A percentile compares a stretch with the other conserved stretches of the same genome.
phyloP scores from a whole-genome alignment of 2,888 invertebrate genomes.

The Pollenia griseotomentosa region DNA sequence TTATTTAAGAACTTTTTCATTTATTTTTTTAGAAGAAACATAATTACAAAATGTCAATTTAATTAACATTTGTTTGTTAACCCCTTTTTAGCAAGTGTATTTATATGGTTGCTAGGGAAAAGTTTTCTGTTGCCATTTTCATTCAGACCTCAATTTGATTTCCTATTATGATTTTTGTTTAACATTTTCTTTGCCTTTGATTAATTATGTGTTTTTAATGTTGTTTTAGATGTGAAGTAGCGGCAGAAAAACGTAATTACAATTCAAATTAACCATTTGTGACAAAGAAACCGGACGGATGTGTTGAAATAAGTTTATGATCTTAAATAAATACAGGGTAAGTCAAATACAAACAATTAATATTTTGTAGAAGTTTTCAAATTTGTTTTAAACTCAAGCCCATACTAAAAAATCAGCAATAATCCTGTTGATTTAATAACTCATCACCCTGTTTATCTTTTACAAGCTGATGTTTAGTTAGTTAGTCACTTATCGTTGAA shows the following conservation, averaged over 20 bases:
- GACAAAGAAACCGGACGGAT: neutral
- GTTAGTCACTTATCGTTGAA: neutral
- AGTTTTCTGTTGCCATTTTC: neutral
- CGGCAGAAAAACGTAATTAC: slow-evolving; percentile 3
- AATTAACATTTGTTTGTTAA: no score
- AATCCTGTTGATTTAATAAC: no score
- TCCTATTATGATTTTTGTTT: neutral
- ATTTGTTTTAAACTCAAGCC: no score
- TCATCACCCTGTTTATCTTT: neutral
- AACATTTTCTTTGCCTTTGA: neutral
- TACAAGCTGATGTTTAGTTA: neutral
- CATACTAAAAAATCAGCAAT: no score
- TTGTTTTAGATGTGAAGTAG: neutral
- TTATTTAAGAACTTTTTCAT: no score
- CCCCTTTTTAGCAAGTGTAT: no score
- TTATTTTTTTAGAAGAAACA: no score
- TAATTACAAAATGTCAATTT: no score
- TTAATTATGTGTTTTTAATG: slow-evolving; percentile 13
- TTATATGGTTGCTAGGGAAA: no score
- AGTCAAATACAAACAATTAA: no score
- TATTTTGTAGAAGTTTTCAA: no score
- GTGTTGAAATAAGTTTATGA: neutral
- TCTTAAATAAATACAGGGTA: neutral
- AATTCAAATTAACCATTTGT: neutral
- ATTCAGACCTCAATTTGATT: neutral